Evolutionary conservation across 2,113 vertebrate genomes (phyloP), one percentile per base, ranked within the genome.

Genomic region (Rallus limicola): DNA sequence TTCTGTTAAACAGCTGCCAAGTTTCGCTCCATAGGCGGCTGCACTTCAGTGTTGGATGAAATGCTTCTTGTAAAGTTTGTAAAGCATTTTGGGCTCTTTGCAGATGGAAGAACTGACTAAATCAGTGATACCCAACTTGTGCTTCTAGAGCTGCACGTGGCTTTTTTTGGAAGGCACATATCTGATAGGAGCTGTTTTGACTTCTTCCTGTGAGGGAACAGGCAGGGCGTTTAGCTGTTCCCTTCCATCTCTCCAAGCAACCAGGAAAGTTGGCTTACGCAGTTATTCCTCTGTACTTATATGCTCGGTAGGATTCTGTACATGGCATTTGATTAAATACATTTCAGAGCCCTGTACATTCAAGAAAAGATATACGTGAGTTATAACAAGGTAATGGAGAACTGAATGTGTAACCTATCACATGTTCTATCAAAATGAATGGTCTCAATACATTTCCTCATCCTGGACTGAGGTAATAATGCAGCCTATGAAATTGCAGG

Each of bases 41-140:
- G 86, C 86, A 91, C 87, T 97, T 97, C 93, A 91, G 88, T 78
- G 80, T 81, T 82, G 88, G 91, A 91, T 91, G 77, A 93, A 94
- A 93, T 79, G n/a, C 74, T 92, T 92, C 87, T 86, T 96, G 60
- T 95, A 96, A 96, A 97, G 85, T 95, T 96, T 92, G 78, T 90
- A 95, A 95, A 94, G 94, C 75, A 94, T 95, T 95, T 94, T 87
- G 68, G 90, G 88, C 56, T 96, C 84, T 90, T 91, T 97, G 89
- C 95, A 95, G 93, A 95, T 96, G 88, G 96, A 97, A 96, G 93
- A 93, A 95, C 87, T 96, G 93, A 95, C 94, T 97, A 94, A 96
- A 97, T 94, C 94, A 86, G 79, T 91, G 92, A 82, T 91, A 95
- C 24, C n/a, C 92, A 94, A 92, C 72, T 96, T 95, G 88, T 91